Evolutionary conservation across 2,797 vertebrate species (phyloP).

Genomic region (Artibeus jamaicensis): DNA sequence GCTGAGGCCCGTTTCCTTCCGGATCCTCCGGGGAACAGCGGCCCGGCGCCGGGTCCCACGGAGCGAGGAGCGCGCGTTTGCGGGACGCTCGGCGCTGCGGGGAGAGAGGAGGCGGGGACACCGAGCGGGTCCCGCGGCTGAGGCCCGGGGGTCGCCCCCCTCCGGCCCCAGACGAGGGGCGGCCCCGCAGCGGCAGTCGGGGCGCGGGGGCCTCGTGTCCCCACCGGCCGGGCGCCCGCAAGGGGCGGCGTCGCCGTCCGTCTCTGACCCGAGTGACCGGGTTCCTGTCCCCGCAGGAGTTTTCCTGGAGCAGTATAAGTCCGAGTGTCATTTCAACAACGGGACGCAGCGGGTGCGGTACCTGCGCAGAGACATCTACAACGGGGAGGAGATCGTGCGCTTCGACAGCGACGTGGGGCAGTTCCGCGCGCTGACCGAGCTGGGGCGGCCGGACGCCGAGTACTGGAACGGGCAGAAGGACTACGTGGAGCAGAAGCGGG

Average conservation of each 20-base stretch:
- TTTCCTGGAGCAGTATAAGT: not conserved
- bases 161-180: accelerated
- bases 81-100: no score
- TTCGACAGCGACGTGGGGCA: constrained; percentile 3
- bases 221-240: accelerated
- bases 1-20: no score
- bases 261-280: accelerated
- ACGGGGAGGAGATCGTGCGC: accelerated
- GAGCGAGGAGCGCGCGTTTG: accelerated
- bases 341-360: not conserved
- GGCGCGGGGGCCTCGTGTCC: not conserved
- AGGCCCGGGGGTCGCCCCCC: not conserved
- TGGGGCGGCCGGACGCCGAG: accelerated
- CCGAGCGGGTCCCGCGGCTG: accelerated
- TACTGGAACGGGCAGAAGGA: not conserved
- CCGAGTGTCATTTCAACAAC: constrained; percentile 45
- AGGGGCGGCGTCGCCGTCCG: accelerated
- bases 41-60: no score
- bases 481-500: accelerated
- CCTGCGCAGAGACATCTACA: accelerated
- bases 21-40: no score
- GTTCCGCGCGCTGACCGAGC: not conserved
- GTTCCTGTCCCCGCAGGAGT: not conserved
- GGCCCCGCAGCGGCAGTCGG: no score
- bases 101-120: accelerated